Evolutionary conservation across 2,113 vertebrate genomes (phyloP).

Genomic region (Dipodomys spectabilis): DNA sequence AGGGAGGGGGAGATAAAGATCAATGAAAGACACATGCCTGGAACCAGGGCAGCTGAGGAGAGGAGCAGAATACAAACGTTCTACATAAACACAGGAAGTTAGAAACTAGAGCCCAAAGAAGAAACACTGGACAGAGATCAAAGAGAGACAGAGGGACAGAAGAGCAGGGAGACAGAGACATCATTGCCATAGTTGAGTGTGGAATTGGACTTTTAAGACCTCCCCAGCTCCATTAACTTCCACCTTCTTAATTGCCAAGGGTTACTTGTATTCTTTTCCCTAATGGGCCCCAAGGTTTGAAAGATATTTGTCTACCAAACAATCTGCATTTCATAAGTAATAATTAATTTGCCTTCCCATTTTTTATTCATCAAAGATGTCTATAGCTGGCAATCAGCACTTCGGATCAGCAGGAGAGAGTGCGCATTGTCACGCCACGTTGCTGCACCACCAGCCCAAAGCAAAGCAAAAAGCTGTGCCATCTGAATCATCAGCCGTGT

Average conservation of each 20-base stretch:
- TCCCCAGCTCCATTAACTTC: background rate
- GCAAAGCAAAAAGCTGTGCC: slow-evolving; percentile 51
- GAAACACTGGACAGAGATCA: background rate
- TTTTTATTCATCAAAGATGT: slow-evolving; percentile 76
- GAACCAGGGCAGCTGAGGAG: background rate
- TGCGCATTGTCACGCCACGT: background rate
- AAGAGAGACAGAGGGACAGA: background rate
- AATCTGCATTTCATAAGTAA: slow-evolving; percentile 74
- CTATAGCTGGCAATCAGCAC: slow-evolving; percentile 64
- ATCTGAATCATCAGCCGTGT: background rate
- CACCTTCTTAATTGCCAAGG: background rate
- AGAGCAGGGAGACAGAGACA: background rate
- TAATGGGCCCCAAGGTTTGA: slow-evolving; percentile 33
- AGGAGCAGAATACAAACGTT: background rate
- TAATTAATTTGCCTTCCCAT: slow-evolving; percentile 71
- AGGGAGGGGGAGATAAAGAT: background rate
- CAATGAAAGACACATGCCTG: background rate
- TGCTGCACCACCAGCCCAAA: slow-evolving; percentile 19
- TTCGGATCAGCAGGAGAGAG: slow-evolving; percentile 44
- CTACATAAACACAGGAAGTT: background rate
- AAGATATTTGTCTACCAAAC: slow-evolving; percentile 75
- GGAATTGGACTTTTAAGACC: slow-evolving; percentile 13
- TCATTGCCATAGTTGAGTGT: background rate
- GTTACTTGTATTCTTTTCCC: slow-evolving; percentile 45
- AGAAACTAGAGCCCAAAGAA: background rate